These are phyloP conservation scores for Burhinus oedicnemus DNA, from an alignment of 2,113 vertebrate species.

Conservation along the genomic window DNA sequence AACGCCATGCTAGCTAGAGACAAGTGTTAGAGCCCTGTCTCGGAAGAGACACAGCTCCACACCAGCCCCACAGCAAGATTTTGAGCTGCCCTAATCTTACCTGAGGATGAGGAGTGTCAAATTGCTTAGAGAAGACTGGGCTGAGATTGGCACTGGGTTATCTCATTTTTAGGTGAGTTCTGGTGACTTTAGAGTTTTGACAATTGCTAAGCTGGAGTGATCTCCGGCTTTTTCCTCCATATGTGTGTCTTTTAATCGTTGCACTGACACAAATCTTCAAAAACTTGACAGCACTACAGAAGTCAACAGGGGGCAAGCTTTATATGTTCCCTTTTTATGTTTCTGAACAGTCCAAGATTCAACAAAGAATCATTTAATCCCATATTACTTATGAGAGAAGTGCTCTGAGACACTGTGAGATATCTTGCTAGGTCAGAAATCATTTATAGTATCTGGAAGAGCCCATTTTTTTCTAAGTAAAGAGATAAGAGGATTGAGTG, in stretches of 20 bases:
- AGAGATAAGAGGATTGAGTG: not conserved
- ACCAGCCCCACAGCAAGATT: not conserved
- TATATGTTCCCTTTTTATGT: not conserved
- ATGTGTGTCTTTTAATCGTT: not conserved
- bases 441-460: not conserved
- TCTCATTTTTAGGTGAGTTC: not conserved
- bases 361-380: not conserved
- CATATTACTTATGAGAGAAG: not conserved
- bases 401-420: not conserved
- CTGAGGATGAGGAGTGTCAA: not conserved
- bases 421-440: not conserved
- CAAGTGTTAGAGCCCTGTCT: not conserved
- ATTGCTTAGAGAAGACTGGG: not conserved
- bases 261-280: not conserved
- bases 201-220: not conserved
- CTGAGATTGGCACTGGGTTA: not conserved
- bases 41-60: accelerated
- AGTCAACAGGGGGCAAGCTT: not conserved
- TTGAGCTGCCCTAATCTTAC: not conserved
- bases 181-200: not conserved
- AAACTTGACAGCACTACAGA: not conserved
- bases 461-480: not conserved
- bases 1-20: accelerated
- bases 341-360: not conserved
- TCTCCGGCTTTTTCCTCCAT: not conserved